phyloP scores from a whole-genome alignment of 1,140 invertebrate genomes.

The Vanessa atalanta region DNA sequence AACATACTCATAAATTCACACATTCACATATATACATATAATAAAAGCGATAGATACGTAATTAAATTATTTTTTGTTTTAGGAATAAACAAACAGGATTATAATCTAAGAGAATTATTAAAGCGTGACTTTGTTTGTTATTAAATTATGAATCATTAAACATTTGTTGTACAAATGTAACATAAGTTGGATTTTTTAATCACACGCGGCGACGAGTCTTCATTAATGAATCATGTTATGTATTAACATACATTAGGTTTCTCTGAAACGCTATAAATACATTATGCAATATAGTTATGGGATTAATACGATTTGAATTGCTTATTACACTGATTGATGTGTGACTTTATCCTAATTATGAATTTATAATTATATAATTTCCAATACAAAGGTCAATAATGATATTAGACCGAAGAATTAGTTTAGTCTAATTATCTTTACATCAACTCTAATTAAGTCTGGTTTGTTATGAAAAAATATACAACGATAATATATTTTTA shows the following conservation, averaged over 20 bases:
- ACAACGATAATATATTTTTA: no score
- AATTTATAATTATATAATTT: constrained; percentile 62
- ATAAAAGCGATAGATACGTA: no score
- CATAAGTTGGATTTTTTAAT: constrained; percentile 3
- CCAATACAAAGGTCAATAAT: constrained; percentile 15
- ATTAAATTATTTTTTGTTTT: no score
- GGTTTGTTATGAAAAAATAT: no score
- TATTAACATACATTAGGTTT: constrained; percentile 36
- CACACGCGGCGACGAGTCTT: constrained; percentile 7
- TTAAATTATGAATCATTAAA: background rate
- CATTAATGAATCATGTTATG: constrained; percentile 40
- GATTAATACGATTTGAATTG: constrained; percentile 76
- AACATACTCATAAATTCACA: no score
- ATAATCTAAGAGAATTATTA: background rate
- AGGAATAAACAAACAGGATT: background rate
- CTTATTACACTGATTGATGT: constrained; percentile 73
- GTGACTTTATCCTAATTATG: constrained; percentile 62
- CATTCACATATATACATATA: no score
- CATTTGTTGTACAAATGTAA: constrained; percentile 6
- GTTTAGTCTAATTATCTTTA: no score
- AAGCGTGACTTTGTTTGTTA: background rate
- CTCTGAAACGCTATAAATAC: constrained; percentile 40
- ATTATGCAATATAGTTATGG: constrained; percentile 56
- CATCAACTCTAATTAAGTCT: no score
- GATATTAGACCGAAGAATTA: no score